Conservation (phyloP, 2,797 vertebrate species). For the Ctenopoma kingsleyae region DNA sequence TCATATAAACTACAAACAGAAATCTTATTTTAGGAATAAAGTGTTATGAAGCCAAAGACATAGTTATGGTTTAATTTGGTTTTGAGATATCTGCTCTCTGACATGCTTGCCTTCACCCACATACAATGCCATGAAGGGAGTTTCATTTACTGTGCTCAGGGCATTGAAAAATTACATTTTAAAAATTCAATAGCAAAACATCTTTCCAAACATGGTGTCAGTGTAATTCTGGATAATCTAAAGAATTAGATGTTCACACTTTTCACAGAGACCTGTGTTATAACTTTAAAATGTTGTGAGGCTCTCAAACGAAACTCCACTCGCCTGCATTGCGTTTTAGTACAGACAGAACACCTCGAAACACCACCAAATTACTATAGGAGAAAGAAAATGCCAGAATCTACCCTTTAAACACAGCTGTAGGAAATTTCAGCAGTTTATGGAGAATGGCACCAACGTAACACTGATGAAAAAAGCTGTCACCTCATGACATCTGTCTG, state of each 20-base stretch:
- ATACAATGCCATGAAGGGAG: no score
- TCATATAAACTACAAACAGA: neutral
- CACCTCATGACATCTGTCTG: slow-evolving; percentile 11
- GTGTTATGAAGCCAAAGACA: neutral
- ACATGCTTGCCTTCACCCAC: neutral
- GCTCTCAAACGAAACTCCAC: neutral
- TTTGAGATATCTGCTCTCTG: no score
- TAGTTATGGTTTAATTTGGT: neutral
- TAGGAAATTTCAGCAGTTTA: no score
- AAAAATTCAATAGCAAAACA: neutral
- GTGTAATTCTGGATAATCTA: neutral
- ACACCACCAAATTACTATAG: neutral
- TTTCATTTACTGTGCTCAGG: neutral
- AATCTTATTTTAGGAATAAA: neutral
- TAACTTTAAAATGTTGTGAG: neutral
- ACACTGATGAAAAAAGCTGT: neutral
- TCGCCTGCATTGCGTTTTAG: neutral
- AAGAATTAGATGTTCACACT: neutral
- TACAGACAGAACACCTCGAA: neutral
- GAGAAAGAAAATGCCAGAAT: neutral
- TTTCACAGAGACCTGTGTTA: neutral
- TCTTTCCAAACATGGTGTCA: neutral
- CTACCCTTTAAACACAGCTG: neutral
- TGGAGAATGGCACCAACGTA: neutral
- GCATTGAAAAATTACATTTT: neutral